Conservation (phyloP, 2,113 vertebrate species). For the rat (Rattus norvegicus) region GRCr8 NC_086034.1:89597501-89598000, state of each 20-base stretch:
- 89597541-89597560: neutral
- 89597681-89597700: constrained; percentile 75
- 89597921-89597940: constrained; percentile 70
- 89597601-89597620: constrained; percentile 22
- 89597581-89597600: neutral
- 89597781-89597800: constrained; percentile 79
- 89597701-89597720: constrained; percentile 73
- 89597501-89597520: neutral
- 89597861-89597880: constrained; percentile 63
- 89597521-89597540: neutral
- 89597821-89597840: constrained; percentile 72
- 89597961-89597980: constrained; percentile 74
- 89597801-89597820: constrained; percentile 68
- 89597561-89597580: neutral
- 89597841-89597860: constrained; percentile 76
- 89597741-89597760: constrained; percentile 81
- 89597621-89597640: constrained; percentile 64
- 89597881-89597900: constrained; percentile 58
- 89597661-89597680: constrained; percentile 74
- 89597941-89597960: constrained; percentile 75
- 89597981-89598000: constrained; percentile 72
- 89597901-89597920: constrained; percentile 67
- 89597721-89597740: constrained; percentile 83
- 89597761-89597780: constrained; percentile 84
- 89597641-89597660: constrained; percentile 34